Percentiles rank a stretch among this genome's conserved stretches.
Evolutionary conservation across 2,888 invertebrate genomes (phyloP).

Genomic region (Troides helena): DNA sequence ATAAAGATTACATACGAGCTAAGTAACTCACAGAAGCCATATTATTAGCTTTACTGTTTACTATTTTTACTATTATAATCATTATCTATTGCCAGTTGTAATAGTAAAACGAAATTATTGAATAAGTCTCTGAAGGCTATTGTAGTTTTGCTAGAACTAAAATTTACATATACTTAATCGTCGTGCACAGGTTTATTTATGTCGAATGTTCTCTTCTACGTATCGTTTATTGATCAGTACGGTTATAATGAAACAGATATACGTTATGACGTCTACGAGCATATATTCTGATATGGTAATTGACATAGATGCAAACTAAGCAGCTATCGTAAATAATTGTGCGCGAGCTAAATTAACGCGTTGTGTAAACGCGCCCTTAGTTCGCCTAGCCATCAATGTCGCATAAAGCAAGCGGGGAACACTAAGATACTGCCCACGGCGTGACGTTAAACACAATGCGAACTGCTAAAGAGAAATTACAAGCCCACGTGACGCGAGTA

Average conservation of each 20-base stretch:
- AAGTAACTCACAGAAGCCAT: no score
- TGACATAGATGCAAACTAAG: conserved; percentile 14
- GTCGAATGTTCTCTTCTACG: not conserved
- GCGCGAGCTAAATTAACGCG: conserved; percentile 19
- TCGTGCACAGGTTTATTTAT: no score
- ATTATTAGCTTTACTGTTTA: no score
- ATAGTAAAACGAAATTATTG: no score
- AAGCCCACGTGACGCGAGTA: conserved; percentile 57
- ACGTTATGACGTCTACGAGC: not conserved
- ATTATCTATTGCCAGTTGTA: no score
- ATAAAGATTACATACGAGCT: no score
- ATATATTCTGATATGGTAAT: conserved; percentile 6
- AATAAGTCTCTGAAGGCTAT: no score
- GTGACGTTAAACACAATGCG: conserved; percentile 38
- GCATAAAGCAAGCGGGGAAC: conserved; percentile 40
- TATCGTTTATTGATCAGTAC: not conserved
- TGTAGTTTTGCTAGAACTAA: no score
- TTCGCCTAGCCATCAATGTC: conserved; percentile 33
- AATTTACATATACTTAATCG: no score
- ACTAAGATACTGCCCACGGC: conserved; percentile 37
- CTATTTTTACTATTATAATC: no score
- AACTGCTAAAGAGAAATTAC: conserved; percentile 67
- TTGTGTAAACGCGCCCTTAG: conserved; percentile 15
- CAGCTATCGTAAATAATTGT: conserved; percentile 20
- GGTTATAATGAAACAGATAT: not conserved